These are phyloP conservation scores for Ceramica pisi DNA, from an alignment of 2,888 invertebrate species.

Conservation along the genomic window DNA sequence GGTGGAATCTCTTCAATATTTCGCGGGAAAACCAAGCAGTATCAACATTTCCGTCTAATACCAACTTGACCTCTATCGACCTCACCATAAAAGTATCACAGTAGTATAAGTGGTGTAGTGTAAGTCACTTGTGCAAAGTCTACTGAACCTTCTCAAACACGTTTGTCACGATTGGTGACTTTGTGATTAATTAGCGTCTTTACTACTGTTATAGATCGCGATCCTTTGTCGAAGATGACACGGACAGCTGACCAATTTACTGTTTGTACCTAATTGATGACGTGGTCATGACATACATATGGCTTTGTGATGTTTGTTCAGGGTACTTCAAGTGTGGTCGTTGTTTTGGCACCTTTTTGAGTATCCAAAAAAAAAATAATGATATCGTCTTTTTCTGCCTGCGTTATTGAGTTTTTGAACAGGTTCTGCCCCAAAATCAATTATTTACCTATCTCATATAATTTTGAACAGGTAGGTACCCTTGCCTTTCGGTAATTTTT, in stretches of 20 bases:
- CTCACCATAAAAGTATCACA: background rate
- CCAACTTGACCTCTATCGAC: constrained; percentile 29
- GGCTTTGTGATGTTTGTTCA: background rate
- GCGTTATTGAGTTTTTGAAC: background rate
- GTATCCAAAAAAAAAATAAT: background rate
- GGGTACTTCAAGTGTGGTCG: constrained; percentile 1
- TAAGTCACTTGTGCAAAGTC: constrained; percentile 10
- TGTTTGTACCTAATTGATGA: constrained; percentile 20
- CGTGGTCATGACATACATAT: constrained; percentile 19
- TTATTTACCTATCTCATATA: background rate
- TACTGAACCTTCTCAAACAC: constrained; percentile 15
- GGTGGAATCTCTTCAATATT: constrained; percentile 9
- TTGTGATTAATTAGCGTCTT: constrained; percentile 51
- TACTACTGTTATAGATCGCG: constrained; percentile 41
- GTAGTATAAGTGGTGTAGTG: too few relatives aligned
- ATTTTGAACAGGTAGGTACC: background rate
- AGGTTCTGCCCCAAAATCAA: background rate
- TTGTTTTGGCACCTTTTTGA: background rate
- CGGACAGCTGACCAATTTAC: constrained; percentile 19
- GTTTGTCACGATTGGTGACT: constrained; percentile 45
- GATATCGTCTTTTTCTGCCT: background rate
- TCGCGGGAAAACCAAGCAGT: background rate
- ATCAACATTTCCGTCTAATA: background rate
- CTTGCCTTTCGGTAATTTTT: background rate
- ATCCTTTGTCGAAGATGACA: constrained; percentile 35